Percentiles rank a stretch among this genome's conserved stretches.
These are phyloP conservation scores for Argopecten irradians DNA, from an alignment of 1,140 invertebrate species.

Conservation along the genomic window DNA sequence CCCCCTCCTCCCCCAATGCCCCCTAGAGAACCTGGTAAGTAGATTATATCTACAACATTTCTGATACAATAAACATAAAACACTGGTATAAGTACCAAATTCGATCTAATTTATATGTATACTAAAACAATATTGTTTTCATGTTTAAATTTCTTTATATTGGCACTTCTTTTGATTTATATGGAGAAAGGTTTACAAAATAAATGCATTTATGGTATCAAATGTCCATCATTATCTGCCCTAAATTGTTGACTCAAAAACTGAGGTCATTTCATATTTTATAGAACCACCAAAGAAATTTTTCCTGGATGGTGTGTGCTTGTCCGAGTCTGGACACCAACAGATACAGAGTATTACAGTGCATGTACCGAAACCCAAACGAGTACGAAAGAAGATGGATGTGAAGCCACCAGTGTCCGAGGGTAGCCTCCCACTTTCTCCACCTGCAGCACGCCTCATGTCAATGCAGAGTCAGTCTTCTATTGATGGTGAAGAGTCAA, in stretches of 20 bases:
- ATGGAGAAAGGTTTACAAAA: background rate
- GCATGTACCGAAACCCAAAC: slow-evolving; percentile 80
- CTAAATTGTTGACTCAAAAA: background rate
- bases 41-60: no score
- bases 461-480: slow-evolving; percentile 48
- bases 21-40: slow-evolving; percentile 68
- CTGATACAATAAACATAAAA: no score
- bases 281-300: slow-evolving; percentile 77
- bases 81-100: no score
- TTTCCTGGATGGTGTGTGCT: slow-evolving; percentile 89
- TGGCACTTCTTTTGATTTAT: no score
- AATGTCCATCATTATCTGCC: background rate
- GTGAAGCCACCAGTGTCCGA: slow-evolving; percentile 52
- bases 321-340: slow-evolving; percentile 88
- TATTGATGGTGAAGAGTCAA: slow-evolving; percentile 51
- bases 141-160: background rate
- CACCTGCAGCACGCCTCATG: slow-evolving; percentile 52
- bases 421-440: slow-evolving; percentile 37
- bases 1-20: slow-evolving; percentile 55
- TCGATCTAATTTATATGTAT: background rate
- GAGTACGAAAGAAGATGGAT: slow-evolving; percentile 35
- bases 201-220: background rate
- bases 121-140: background rate
- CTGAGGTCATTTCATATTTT: slow-evolving; percentile 26
- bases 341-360: slow-evolving; percentile 87